Percentiles rank a stretch among this genome's conserved stretches.
These are phyloP conservation scores for Vanacampus margaritifer DNA, from an alignment of 2,113 vertebrate genomes.

Conservation along the genomic window DNA sequence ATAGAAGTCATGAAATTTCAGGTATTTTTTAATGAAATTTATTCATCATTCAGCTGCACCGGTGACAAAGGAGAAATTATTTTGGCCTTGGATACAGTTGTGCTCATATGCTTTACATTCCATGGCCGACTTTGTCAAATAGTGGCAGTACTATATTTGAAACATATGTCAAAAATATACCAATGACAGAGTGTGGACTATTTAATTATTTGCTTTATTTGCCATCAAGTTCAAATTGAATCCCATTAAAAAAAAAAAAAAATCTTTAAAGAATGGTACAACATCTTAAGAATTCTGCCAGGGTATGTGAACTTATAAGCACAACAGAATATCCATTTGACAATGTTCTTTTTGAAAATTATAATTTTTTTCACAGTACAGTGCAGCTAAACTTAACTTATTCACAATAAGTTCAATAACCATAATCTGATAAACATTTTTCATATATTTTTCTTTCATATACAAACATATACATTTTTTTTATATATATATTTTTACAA, in stretches of 20 bases:
- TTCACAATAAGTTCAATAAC: slow-evolving; percentile 41
- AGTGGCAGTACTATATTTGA: neutral
- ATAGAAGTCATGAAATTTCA: slow-evolving; percentile 1
- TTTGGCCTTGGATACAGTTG: slow-evolving; percentile 7
- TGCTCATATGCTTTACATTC: neutral
- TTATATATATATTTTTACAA: neutral
- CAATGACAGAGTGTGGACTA: neutral
- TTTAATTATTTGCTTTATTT: neutral
- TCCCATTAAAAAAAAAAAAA: neutral
- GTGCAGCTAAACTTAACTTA: slow-evolving; percentile 52
- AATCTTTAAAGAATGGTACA: neutral
- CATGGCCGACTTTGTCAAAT: neutral
- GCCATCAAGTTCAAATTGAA: neutral
- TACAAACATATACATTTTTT: slow-evolving; percentile 7
- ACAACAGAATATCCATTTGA: slow-evolving; percentile 5
- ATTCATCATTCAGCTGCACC: slow-evolving; percentile 36
- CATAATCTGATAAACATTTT: slow-evolving; percentile 21
- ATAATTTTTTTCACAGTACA: slow-evolving; percentile 43
- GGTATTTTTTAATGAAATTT: slow-evolving; percentile 30
- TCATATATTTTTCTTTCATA: slow-evolving; percentile 14
- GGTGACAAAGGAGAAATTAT: slow-evolving; percentile 26
- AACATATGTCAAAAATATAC: neutral
- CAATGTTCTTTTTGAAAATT: slow-evolving; percentile 29
- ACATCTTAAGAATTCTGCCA: neutral
- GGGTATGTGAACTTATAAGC: neutral